A percentile compares a stretch with the other conserved stretches of the same genome.
These are phyloP conservation scores for Rhizomys pruinosus DNA, from an alignment of 2,113 vertebrate genomes.

Conservation along the genomic window DNA sequence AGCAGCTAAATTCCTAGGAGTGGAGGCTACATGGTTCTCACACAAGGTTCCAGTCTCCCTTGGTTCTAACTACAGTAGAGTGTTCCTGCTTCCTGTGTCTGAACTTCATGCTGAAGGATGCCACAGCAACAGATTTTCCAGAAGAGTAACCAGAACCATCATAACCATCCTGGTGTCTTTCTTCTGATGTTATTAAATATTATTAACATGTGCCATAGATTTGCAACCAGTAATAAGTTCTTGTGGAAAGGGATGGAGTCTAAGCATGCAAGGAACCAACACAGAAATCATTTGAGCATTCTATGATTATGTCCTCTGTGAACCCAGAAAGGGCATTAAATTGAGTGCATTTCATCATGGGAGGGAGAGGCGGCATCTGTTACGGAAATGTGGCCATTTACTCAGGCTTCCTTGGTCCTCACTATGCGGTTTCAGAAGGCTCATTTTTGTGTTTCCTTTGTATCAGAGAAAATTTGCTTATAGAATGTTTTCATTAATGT, in stretches of 20 bases:
- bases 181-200: background rate
- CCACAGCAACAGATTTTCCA: background rate
- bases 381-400: background rate
- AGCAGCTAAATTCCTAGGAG: background rate
- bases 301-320: background rate
- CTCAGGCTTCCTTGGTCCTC: background rate
- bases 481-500: conserved; percentile 21
- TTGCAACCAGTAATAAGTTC: background rate
- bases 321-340: background rate
- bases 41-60: too few species aligned
- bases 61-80: accelerated
- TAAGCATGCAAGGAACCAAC: background rate
- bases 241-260: background rate
- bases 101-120: background rate
- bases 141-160: background rate
- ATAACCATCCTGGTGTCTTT: background rate
- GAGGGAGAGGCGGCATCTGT: background rate
- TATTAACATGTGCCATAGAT: background rate
- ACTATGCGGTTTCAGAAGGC: background rate
- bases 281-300: background rate
- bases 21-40: background rate
- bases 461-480: background rate
- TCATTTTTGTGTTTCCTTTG: background rate
- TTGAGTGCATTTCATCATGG: background rate
- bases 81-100: background rate